Evolutionary conservation across 2,113 vertebrate species (phyloP), one percentile per base, ranked within the genome.

Genomic region (Hydropotes inermis): DNA sequence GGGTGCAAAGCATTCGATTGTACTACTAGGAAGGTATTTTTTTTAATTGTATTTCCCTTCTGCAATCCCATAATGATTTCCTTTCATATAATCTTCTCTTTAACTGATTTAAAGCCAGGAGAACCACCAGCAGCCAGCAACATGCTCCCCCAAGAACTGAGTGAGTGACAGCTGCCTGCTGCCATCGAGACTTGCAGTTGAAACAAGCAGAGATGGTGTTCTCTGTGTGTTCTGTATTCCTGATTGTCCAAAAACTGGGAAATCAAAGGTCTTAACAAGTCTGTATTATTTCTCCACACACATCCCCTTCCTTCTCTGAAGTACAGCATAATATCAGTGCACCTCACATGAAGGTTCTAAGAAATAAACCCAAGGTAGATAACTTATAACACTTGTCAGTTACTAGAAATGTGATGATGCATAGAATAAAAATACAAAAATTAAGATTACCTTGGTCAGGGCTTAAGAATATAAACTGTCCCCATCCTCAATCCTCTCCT

Each of bases 81-180:
- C 85, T 94, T 96, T 96, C 50, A 52, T 93, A 36, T 19, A 60
- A 67, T 95, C 74, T 91, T 91, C 45, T 54, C 28, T 25, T 87
- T 82, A 84, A 61, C n/a, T 87, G 50, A 39, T 83, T 86, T 55
- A 47, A 21, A 50, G 36, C 81, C 67, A 13, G 89, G 91, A 83
- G 28, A 90, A 43, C 28, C 67, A 87, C 36, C 30, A 81, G 81
- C 39, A 58, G 52, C 16, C 47, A 33, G 58, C 33, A 50, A 17
- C 19, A 21, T 47, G 14, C 14, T 45, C n/a, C 84, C 67, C 28
- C 23, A 54, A 54, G 85, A 89, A 39, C 50, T 55, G 12, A 76
- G 57, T 45, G 54, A 88, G 30, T 5, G 39, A 43, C n/a, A 47
- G 61, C 50, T 92, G 60, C 52, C 45, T 76, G 83, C 79, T 87